Evolutionary conservation across 2,888 invertebrate genomes (phyloP).

Genomic region (Limenitis camilla): DNA sequence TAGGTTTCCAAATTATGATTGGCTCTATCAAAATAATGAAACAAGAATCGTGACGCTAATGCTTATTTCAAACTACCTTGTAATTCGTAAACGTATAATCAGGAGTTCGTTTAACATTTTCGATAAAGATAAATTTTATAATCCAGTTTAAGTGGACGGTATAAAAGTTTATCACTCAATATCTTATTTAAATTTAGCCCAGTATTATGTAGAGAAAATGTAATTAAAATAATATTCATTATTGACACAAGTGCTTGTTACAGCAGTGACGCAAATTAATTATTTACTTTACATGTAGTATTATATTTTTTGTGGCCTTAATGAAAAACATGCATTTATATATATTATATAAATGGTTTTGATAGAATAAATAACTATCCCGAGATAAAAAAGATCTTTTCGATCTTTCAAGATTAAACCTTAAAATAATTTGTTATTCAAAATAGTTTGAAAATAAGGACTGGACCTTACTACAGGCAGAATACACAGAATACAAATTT

Average conservation of each 20-base stretch:
- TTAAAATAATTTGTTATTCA: background rate
- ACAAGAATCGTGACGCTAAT: too few species aligned
- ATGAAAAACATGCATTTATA: background rate
- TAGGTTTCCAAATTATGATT: too few species aligned
- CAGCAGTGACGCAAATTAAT: slow-evolving; percentile 15
- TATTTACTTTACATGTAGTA: background rate
- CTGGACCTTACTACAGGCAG: background rate
- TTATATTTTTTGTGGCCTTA: slow-evolving; percentile 1
- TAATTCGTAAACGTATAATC: too few species aligned
- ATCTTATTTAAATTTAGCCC: too few species aligned
- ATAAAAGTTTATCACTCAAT: too few species aligned
- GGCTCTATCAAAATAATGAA: too few species aligned
- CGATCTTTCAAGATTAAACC: too few species aligned
- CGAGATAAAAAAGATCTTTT: too few species aligned
- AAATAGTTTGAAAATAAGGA: slow-evolving; percentile 13
- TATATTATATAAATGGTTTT: background rate
- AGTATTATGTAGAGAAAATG: background rate
- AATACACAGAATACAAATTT: slow-evolving; percentile 15
- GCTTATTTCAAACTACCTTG: too few species aligned
- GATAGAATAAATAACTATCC: background rate
- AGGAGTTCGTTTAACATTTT: too few species aligned
- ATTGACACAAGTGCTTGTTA: slow-evolving; percentile 19
- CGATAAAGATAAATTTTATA: too few species aligned
- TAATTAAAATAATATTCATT: slow-evolving; percentile 13
- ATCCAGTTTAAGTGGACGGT: too few species aligned